A percentile compares a stretch with the other conserved stretches of the same genome.
phyloP scores from a whole-genome alignment of 1,140 invertebrate species.

The Pteromalus puparum region DNA sequence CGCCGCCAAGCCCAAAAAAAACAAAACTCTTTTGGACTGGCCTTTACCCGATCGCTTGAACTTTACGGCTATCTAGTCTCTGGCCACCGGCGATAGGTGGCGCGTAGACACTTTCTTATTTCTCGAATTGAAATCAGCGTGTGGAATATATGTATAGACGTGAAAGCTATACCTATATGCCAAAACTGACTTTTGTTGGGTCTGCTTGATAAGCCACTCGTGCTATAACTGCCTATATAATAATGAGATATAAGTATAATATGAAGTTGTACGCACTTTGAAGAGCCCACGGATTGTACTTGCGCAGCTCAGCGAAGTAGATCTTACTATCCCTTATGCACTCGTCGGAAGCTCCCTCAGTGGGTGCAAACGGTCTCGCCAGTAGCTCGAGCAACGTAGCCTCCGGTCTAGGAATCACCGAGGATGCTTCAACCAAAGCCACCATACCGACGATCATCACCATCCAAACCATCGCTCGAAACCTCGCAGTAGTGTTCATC shows the following conservation, averaged over 20 bases:
- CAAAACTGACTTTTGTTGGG: too few species aligned
- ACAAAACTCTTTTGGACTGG: too few species aligned
- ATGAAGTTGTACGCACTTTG: conserved; percentile 59
- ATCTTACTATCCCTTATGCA: conserved; percentile 58
- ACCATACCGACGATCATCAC: too few species aligned
- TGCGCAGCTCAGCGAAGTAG: conserved; percentile 57
- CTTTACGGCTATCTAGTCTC: too few species aligned
- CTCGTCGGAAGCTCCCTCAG: conserved; percentile 50
- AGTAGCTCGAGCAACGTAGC: conserved; percentile 55
- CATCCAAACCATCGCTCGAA: background rate
- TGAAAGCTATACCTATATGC: too few species aligned
- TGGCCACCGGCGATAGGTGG: too few species aligned
- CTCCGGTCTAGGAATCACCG: conserved; percentile 55
- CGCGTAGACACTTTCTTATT: too few species aligned
- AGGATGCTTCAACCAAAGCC: background rate
- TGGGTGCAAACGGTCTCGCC: conserved; percentile 57
- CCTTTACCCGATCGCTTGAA: too few species aligned
- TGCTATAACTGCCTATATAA: conserved; percentile 45
- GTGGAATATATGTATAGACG: too few species aligned
- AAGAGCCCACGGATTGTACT: conserved; percentile 64
- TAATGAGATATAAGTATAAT: too few species aligned
- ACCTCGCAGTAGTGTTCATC: background rate
- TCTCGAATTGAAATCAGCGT: too few species aligned
- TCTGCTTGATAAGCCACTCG: background rate
- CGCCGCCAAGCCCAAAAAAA: too few species aligned